A percentile compares a stretch with the other conserved stretches of the same genome.
Evolutionary conservation across 2,797 vertebrate genomes (phyloP).

Genomic region (Lerista edwardsae): DNA sequence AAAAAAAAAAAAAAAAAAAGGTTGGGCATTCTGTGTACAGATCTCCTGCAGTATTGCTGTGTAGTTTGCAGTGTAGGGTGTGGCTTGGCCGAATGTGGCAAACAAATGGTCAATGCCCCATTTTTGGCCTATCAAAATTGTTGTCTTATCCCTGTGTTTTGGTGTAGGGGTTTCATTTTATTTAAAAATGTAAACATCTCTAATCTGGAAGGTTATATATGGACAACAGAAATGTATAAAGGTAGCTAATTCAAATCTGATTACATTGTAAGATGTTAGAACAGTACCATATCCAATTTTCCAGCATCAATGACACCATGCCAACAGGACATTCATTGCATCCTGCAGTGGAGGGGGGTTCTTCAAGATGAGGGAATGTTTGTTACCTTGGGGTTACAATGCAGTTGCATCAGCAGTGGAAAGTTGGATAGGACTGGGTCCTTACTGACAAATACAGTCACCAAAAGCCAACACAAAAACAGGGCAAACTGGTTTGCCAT

Average conservation of each 20-base stretch:
- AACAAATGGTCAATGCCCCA: background rate
- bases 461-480: background rate
- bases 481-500: background rate
- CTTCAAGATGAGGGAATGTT: too few relatives aligned
- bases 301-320: too few relatives aligned
- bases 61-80: too few relatives aligned
- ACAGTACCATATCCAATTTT: too few relatives aligned
- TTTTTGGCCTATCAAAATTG: background rate
- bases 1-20: too few relatives aligned
- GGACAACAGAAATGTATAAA: background rate
- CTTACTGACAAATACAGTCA: background rate
- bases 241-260: background rate
- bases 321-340: too few relatives aligned
- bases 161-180: background rate
- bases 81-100: background rate
- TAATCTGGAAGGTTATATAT: background rate
- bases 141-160: fast-evolving
- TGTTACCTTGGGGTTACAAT: too few relatives aligned
- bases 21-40: too few relatives aligned
- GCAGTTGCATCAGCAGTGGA: too few relatives aligned
- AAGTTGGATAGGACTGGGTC: too few relatives aligned
- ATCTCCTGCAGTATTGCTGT: too few relatives aligned
- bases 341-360: too few relatives aligned
- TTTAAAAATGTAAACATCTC: background rate
- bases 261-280: background rate